These are phyloP conservation scores for Anoplolepis gracilipes DNA, from an alignment of 1,140 invertebrate species.

Conservation along the genomic window DNA sequence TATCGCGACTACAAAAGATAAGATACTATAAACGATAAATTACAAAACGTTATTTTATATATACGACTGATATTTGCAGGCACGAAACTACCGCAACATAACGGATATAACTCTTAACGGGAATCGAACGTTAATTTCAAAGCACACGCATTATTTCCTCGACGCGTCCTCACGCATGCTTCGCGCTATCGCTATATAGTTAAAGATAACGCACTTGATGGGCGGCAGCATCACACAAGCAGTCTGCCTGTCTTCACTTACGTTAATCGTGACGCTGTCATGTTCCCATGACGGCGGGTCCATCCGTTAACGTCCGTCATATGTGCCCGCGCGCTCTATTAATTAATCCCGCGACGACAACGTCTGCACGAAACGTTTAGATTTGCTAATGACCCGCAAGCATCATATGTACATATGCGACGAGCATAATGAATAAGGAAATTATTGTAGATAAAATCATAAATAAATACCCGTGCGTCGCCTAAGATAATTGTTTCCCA, in stretches of 20 bases:
- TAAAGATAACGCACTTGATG: slow-evolving; percentile 51
- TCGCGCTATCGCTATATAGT: slow-evolving; percentile 1
- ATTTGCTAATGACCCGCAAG: slow-evolving; percentile 33
- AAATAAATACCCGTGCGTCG: background rate
- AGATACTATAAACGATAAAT: background rate
- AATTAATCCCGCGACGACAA: slow-evolving; percentile 33
- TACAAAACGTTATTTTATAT: slow-evolving; percentile 9
- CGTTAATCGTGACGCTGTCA: slow-evolving; percentile 38
- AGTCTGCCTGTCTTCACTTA: slow-evolving; percentile 33
- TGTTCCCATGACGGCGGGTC: slow-evolving; percentile 18
- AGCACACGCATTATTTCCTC: slow-evolving; percentile 28
- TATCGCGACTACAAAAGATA: slow-evolving; percentile 5
- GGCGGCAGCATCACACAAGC: slow-evolving; percentile 11
- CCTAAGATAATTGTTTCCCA: background rate
- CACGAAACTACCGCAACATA: slow-evolving; percentile 33
- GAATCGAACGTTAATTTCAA: slow-evolving; percentile 37
- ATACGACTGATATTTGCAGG: slow-evolving; percentile 1
- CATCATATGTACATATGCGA: background rate
- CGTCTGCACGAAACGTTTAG: slow-evolving; percentile 38
- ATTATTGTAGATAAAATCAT: slow-evolving; percentile 7
- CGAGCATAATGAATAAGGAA: background rate
- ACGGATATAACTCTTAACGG: slow-evolving; percentile 51
- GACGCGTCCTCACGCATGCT: background rate
- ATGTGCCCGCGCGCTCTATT: slow-evolving; percentile 29
- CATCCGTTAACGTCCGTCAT: slow-evolving; percentile 44